These are phyloP conservation scores for Colletes collaris DNA, from an alignment of 2,888 invertebrate genomes.

Conservation along the genomic window DNA sequence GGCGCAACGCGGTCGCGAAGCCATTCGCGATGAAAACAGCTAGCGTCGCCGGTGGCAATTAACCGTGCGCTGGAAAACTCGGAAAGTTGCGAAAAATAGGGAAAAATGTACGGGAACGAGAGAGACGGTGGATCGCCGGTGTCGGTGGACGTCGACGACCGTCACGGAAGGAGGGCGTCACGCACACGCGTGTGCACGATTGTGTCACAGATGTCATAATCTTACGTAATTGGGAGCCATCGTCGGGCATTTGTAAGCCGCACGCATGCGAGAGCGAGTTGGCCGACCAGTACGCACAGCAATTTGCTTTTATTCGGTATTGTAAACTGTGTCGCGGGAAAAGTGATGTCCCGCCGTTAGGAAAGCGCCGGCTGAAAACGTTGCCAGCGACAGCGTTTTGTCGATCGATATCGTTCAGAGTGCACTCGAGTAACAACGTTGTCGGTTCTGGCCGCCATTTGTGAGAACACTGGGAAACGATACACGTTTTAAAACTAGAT, in stretches of 20 bases:
- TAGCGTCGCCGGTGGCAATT: slow-evolving; percentile 59
- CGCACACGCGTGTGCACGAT: slow-evolving; percentile 73
- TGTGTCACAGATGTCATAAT: slow-evolving; percentile 82
- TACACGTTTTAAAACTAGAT: too few species aligned
- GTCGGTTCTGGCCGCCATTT: too few species aligned
- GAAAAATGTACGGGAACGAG: slow-evolving; percentile 1
- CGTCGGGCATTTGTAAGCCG: slow-evolving; percentile 75
- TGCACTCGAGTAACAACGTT: neutral
- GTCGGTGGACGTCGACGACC: slow-evolving; percentile 56
- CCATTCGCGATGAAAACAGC: slow-evolving; percentile 38
- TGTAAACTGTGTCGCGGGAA: slow-evolving; percentile 72
- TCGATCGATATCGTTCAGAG: neutral
- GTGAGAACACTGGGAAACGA: too few species aligned
- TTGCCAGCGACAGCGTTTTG: slow-evolving; percentile 4
- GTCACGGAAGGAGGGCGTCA: slow-evolving; percentile 78
- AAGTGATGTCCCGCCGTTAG: slow-evolving; percentile 61
- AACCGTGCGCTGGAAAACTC: slow-evolving; percentile 65
- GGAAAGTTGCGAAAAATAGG: slow-evolving; percentile 74
- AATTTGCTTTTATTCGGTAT: slow-evolving; percentile 76
- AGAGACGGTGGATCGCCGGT: slow-evolving; percentile 6
- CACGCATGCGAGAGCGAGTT: slow-evolving; percentile 68
- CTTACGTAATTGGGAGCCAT: slow-evolving; percentile 77
- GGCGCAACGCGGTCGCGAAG: slow-evolving; percentile 54
- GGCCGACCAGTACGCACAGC: slow-evolving; percentile 71
- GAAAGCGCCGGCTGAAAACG: neutral